Evolutionary conservation across 2,888 invertebrate genomes (phyloP).

Genomic region (Brachypterus glaber): DNA sequence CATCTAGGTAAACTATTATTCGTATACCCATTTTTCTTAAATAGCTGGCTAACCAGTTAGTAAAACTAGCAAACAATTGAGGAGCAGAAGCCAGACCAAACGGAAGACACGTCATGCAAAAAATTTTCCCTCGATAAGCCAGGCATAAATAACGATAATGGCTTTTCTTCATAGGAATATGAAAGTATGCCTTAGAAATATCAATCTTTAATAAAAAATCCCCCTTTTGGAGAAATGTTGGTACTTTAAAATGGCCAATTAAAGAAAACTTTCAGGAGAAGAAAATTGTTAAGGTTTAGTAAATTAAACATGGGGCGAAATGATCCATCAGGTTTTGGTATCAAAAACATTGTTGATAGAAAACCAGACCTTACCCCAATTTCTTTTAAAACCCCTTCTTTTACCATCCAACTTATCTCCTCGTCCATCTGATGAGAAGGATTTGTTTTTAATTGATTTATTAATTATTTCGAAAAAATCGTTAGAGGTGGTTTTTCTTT

Average conservation of each 20-base stretch:
- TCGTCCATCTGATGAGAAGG: neutral
- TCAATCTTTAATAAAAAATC: conserved; percentile 11
- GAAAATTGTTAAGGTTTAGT: neutral
- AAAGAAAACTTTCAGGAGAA: conserved; percentile 9
- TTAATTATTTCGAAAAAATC: neutral
- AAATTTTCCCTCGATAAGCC: neutral
- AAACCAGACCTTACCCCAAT: neutral
- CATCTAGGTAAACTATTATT: too few species aligned
- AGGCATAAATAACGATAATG: conserved; percentile 3
- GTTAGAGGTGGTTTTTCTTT: neutral
- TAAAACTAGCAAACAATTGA: conserved; percentile 15
- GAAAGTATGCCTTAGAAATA: conserved; percentile 11
- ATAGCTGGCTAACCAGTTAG: conserved; percentile 17
- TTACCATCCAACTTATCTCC: neutral
- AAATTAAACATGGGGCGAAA: conserved; percentile 4
- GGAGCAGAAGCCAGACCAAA: conserved; percentile 21
- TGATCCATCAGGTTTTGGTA: conserved; percentile 4
- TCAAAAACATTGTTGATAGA: conserved; percentile 2
- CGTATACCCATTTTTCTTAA: conserved; percentile 12
- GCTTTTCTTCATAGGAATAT: conserved; percentile 4
- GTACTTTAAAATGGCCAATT: conserved; percentile 9
- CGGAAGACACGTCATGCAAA: conserved; percentile 13
- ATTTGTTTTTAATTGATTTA: neutral
- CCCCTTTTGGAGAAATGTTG: conserved; percentile 9
- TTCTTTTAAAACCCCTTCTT: neutral